These are phyloP conservation scores for Odontomachus brunneus DNA, from an alignment of 1,140 invertebrate species.

Conservation along the genomic window DNA sequence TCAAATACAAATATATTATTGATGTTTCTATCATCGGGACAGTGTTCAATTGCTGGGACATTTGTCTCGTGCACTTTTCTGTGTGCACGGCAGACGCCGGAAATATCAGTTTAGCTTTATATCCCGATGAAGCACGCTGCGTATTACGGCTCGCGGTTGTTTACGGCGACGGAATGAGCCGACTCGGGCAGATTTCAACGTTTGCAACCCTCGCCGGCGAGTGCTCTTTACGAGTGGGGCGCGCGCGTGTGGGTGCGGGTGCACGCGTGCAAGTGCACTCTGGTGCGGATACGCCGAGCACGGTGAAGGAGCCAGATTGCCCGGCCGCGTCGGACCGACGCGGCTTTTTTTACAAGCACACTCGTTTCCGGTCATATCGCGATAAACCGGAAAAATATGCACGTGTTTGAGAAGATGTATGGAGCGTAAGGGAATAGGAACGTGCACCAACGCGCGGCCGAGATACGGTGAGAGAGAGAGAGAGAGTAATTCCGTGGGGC, in stretches of 20 bases:
- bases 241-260: background rate
- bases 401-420: slow-evolving; percentile 52
- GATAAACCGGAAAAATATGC: slow-evolving; percentile 58
- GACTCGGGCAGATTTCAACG: slow-evolving; percentile 34
- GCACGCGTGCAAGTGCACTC: background rate
- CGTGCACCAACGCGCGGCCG: background rate
- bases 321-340: background rate
- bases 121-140: slow-evolving; percentile 30
- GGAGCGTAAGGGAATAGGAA: slow-evolving; percentile 43
- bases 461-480: slow-evolving; percentile 30
- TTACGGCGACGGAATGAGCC: slow-evolving; percentile 34
- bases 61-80: no score
- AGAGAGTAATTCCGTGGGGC: slow-evolving; percentile 36
- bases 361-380: slow-evolving; percentile 41
- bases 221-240: background rate
- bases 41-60: no score
- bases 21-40: no score
- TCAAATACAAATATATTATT: no score
- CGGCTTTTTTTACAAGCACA: slow-evolving; percentile 43
- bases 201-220: slow-evolving; percentile 1
- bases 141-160: slow-evolving; percentile 39
- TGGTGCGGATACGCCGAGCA: background rate
- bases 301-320: slow-evolving; percentile 47
- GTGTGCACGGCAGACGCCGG: background rate
- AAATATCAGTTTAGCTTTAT: slow-evolving; percentile 47